A percentile compares a stretch with the other conserved stretches of the same genome.
phyloP scores from a whole-genome alignment of 2,888 invertebrate genomes.

The Ceraclea dissimilis region DNA sequence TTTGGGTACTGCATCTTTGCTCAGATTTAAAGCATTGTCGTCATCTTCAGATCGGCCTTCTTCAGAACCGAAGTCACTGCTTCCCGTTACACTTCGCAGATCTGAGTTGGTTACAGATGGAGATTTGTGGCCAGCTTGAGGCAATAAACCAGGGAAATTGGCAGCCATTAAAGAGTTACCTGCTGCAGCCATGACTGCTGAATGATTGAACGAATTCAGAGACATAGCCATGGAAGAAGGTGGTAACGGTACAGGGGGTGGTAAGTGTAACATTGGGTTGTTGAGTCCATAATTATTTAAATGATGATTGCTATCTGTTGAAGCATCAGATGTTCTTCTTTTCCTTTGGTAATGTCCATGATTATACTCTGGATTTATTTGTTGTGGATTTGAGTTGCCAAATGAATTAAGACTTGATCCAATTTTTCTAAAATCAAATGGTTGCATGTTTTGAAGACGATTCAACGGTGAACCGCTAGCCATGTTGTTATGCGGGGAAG shows the following conservation, averaged over 20 bases:
- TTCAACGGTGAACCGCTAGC: constrained; percentile 71
- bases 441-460: constrained; percentile 90
- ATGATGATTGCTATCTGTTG: constrained; percentile 42
- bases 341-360: constrained; percentile 32
- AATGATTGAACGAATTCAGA: constrained; percentile 49
- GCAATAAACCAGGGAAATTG: constrained; percentile 53
- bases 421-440: constrained; percentile 83
- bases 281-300: constrained; percentile 55
- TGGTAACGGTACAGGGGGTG: constrained; percentile 50
- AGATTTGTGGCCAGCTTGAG: constrained; percentile 47
- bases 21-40: constrained; percentile 43
- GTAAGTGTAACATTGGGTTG: constrained; percentile 57
- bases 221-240: constrained; percentile 49
- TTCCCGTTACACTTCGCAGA: constrained; percentile 37
- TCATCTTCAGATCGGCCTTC: constrained; percentile 35
- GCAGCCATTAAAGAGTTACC: constrained; percentile 56
- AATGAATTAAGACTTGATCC: constrained; percentile 36
- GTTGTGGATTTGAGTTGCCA: constrained; percentile 41
- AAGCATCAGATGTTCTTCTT: constrained; percentile 42
- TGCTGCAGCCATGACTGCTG: constrained; percentile 59
- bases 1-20: constrained; percentile 39
- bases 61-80: constrained; percentile 31
- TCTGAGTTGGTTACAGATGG: constrained; percentile 34
- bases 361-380: constrained; percentile 26
- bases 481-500: constrained; percentile 37